Base-by-base conservation (phyloP, 2,797 vertebrate genomes). In the Buphagus erythrorhynchus region DNA sequence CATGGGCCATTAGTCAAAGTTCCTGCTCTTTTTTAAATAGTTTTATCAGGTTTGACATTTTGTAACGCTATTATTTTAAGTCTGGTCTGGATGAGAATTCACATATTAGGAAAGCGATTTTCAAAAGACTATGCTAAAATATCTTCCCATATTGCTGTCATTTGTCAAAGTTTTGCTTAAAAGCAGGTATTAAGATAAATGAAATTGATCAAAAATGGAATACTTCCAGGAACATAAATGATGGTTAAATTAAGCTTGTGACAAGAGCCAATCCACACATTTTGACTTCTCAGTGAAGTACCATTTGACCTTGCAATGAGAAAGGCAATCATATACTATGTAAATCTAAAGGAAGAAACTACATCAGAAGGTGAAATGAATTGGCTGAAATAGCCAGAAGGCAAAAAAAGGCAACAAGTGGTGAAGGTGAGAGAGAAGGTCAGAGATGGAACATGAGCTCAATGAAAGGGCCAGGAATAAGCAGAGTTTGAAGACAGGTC, bases 31-130 rank as follows among this genome's bases (percentile, higher is more conserved):
- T 77, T 88, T 81, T 43, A 14, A 79, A 65, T 71, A 49, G 57
- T 68, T 85, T 82, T 82, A 91, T 42, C 63, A 86, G 90, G n/a
- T 77, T 67, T 92, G 74, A 92, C 91, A 92, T 95, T 95, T 91
- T 20, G 36, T 59, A 95, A 36, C 1, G 12, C 67, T 79, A 73
- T 79, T 87, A 92, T 75, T 93, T 90, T n/a, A 74, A 93, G 61
- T 40, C 54, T 74, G 26, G 29, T 77, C 68, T 71, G 52, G 78
- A 84, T 49, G 85, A 83, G 82, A 94, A 90, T 33, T 83, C 73
- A 78, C 46, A 43, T 43, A 61, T 93, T 36, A 88, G 63, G 72
- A 91, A 90, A 93, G 76, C 26, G 24, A 69, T 77, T 93, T 96
- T 55, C 33, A 42, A 87, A 93, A 89, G 61, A 80, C 75, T 79